Evolutionary conservation across 1,140 invertebrate species (phyloP).

Genomic region (Episyrphus balteatus): DNA sequence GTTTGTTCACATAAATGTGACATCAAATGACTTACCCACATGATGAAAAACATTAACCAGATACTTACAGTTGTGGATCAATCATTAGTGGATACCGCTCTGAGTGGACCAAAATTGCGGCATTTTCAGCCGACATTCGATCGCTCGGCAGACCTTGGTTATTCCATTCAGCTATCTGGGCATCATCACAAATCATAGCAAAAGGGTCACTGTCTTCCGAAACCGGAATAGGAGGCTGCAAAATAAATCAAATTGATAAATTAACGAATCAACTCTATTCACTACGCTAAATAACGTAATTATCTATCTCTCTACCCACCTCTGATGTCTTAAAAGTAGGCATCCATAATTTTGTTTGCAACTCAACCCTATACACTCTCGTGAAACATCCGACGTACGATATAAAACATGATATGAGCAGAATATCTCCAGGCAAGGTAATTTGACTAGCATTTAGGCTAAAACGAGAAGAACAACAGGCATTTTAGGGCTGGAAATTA

Average conservation of each 20-base stretch:
- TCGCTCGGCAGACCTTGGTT: slow-evolving; percentile 88
- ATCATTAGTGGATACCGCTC: slow-evolving; percentile 91
- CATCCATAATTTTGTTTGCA: slow-evolving; percentile 49
- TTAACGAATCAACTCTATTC: neutral
- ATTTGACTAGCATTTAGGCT: slow-evolving; percentile 7
- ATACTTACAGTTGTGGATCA: slow-evolving; percentile 65
- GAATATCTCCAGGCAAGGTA: slow-evolving; percentile 71
- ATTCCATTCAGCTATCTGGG: slow-evolving; percentile 84
- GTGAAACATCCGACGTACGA: slow-evolving; percentile 93
- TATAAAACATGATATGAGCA: slow-evolving; percentile 85
- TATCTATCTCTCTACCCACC: slow-evolving; percentile 7
- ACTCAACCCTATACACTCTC: slow-evolving; percentile 65
- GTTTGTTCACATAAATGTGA: neutral
- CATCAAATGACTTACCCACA: neutral
- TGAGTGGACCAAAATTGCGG: slow-evolving; percentile 80
- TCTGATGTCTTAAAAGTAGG: slow-evolving; percentile 20
- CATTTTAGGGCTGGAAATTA: neutral
- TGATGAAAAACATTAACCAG: neutral
- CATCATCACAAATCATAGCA: slow-evolving; percentile 78
- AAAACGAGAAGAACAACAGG: neutral
- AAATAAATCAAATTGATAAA: neutral
- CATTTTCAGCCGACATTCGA: slow-evolving; percentile 89
- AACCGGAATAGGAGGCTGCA: slow-evolving; percentile 45
- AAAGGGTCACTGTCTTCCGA: slow-evolving; percentile 70
- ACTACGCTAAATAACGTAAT: neutral